phyloP scores from a whole-genome alignment of 2,113 vertebrate species.

The Actenoides hombroni region DNA sequence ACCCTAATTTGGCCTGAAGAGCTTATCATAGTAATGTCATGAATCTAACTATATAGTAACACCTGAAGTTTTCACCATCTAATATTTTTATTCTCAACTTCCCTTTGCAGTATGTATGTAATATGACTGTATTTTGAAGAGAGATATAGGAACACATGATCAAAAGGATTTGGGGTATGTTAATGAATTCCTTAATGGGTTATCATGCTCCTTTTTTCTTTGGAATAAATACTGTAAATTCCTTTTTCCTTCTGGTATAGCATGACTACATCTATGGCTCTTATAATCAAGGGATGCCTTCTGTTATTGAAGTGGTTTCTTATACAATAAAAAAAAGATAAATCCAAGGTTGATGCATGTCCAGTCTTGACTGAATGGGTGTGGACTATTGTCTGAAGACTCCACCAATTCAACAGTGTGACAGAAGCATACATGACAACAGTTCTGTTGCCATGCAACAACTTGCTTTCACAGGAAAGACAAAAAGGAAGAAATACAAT shows the following conservation, averaged over 20 bases:
- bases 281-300: background rate
- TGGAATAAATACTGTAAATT: background rate
- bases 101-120: background rate
- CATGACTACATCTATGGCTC: background rate
- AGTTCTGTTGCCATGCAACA: background rate
- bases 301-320: background rate
- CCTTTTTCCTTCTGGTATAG: background rate
- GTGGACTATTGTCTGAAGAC: background rate
- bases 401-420: background rate
- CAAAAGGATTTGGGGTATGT: background rate
- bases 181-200: background rate
- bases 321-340: background rate
- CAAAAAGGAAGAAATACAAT: background rate
- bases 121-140: background rate
- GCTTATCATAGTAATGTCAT: background rate
- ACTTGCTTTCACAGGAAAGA: background rate
- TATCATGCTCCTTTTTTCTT: background rate
- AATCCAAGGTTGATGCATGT: background rate
- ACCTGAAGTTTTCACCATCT: background rate
- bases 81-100: background rate
- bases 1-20: background rate
- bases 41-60: background rate
- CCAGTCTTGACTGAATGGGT: rapidly evolving
- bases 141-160: background rate
- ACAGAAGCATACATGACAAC: background rate